Evolutionary conservation across 2,113 vertebrate genomes (phyloP).

Genomic region (Periophthalmodon schlosseri): DNA sequence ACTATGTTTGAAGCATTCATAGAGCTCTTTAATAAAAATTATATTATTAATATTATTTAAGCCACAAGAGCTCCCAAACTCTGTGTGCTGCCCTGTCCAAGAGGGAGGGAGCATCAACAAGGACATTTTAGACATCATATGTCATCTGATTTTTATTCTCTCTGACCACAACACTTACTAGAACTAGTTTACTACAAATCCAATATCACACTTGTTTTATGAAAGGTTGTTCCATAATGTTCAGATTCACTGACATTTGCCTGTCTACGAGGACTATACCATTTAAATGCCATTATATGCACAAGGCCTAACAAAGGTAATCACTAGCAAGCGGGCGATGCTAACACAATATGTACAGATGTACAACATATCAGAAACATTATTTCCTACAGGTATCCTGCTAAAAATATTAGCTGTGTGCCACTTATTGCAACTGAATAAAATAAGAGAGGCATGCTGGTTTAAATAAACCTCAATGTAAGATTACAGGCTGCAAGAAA

Average conservation of each 20-base stretch:
- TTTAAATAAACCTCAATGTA: slow-evolving; percentile 34
- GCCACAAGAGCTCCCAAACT: not conserved
- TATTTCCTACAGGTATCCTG: slow-evolving; percentile 3
- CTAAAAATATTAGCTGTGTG: slow-evolving; percentile 12
- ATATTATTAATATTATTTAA: not conserved
- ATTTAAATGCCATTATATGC: slow-evolving; percentile 24
- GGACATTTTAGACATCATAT: not conserved
- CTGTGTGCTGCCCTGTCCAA: no score
- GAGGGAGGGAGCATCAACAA: no score
- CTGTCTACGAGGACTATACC: slow-evolving; percentile 10
- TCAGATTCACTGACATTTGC: not conserved
- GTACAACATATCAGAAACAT: not conserved
- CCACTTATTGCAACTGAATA: slow-evolving; percentile 16
- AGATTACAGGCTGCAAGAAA: slow-evolving; percentile 38
- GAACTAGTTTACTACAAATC: not conserved
- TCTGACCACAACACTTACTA: not conserved
- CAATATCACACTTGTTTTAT: not conserved
- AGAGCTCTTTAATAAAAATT: no score
- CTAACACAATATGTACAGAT: slow-evolving; percentile 2
- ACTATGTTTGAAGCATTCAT: not conserved
- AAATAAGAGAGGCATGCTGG: slow-evolving; percentile 23
- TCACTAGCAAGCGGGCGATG: not conserved
- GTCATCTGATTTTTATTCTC: not conserved
- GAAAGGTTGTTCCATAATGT: not conserved
- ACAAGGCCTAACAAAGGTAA: slow-evolving; percentile 20